Base-by-base conservation (phyloP, 2,797 vertebrate genomes). In the Bufotes viridis region DNA sequence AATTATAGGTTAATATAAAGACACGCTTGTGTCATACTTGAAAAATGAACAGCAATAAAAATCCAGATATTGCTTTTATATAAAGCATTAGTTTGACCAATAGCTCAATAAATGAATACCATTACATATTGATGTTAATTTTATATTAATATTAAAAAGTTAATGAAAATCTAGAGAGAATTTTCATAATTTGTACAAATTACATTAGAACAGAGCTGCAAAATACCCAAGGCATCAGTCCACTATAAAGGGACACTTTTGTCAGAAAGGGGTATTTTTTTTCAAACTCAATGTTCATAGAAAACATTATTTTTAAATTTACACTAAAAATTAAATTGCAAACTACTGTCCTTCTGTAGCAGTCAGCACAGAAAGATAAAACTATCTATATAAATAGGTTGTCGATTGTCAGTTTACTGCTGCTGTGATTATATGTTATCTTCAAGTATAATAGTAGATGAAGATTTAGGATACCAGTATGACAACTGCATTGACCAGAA, bases 121-220 rank as follows among this genome's bases (percentile, higher is more conserved):
- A 80, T 80, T 80, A 80, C 42, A 61, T 80, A 58, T 80, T 80
- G 78, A 80, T 78, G 75, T 15, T 80, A 34, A 80, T 80, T 26
- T 80, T 80, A 80, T 60, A 80, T 42, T 80, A 20, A 60, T 80
- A 58, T 80, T 80, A 80, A 80, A 80, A 80, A 80, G 57, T 80
- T 80, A 80, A 80, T 80, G 78, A 80, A 61, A 57, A 80, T n/a
- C 15, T 34, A 9, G 57, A 60, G 14, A 80, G 24, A 61, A 80
- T 61, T 80, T 80, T 60, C 24, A 29, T 80, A 61, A 80, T 58
- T 80, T 58, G 13, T 22, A 55, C 12, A 53, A 55, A 55, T 22
- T 20, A 75, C 72, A 51, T 51, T 75, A 75, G 18, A 53, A 24
- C 1, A 24, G n/a, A 12, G 12, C 75, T 78, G 5, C 22, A 53